Evolutionary conservation across 2,888 invertebrate genomes (phyloP), one percentile per base, ranked within the genome.

Genomic region (Amphipoea oculea): DNA sequence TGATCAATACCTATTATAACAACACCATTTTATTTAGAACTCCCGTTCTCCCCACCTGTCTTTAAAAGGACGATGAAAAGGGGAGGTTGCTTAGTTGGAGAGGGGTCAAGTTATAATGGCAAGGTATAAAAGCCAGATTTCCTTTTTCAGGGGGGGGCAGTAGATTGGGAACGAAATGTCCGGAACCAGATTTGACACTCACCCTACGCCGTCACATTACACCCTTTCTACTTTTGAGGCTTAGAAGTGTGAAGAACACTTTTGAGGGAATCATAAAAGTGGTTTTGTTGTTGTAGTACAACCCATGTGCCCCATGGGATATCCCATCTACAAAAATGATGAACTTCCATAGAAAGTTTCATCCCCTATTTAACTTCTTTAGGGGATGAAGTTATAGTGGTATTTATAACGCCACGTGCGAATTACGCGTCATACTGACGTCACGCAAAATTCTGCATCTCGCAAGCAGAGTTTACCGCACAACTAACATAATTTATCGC

Each of bases 161-260:
- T 94, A 93, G 93, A 94, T 94, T 93, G 93, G 93, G 93, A 92
- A 91, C 90, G 91, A 93, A 94, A 93, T 92, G 92, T 92, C 92
- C 93, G 92, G 92, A 94, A 93, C 94, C 93, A 93, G 93, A 94
- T 95, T 95, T 95, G 95, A 95, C 94, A 94, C 93, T 93, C 92
- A 89, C 91, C 92, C 93, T 93, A 93, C 93, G 94, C 94, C 91
- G 93, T 93, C 93, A 93, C 92, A 93, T 94, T 93, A 94, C 91
- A 92, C 92, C 93, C 90, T 92, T 92, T 89, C 81, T 88, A 89
- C 82, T 91, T 93, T 91, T 90, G 82, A 89, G 78, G 91, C 76
- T 90, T n/a, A 51, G 11, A 76, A 79, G 81, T 89, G 70, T 93
- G 91, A 88, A 93, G 68, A 60, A 51, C 76, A 88, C 90, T 92